phyloP scores from a whole-genome alignment of 2,113 vertebrate genomes.

The Verasper variegatus region DNA sequence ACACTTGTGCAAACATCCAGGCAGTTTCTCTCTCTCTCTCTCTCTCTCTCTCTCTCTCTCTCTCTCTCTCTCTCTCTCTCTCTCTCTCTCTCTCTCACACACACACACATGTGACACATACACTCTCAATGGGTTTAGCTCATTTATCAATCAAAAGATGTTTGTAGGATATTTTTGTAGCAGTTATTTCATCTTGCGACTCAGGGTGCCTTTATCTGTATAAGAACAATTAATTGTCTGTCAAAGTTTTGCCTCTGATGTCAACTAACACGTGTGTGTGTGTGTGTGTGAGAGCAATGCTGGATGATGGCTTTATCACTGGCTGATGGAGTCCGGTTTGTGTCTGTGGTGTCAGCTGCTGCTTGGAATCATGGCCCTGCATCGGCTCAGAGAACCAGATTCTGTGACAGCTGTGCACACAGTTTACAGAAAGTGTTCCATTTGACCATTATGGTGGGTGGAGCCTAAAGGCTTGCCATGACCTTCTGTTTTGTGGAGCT shows the following conservation, averaged over 20 bases:
- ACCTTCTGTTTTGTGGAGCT: not conserved
- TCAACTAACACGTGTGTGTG: too few species aligned
- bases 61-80: too few species aligned
- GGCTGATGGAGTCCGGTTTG: slow-evolving; percentile 36
- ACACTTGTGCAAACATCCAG: not conserved
- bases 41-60: too few species aligned
- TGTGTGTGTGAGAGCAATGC: not conserved
- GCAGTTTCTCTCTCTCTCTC: not conserved
- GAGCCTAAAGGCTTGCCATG: not conserved
- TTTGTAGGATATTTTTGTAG: slow-evolving; percentile 17
- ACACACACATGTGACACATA: not conserved
- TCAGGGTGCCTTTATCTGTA: slow-evolving; percentile 25
- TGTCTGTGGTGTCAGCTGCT: slow-evolving; percentile 33
- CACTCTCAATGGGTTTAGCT: slow-evolving; percentile 28
- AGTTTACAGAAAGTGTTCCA: slow-evolving; percentile 5
- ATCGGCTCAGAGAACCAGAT: slow-evolving; percentile 12
- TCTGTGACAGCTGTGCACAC: slow-evolving; percentile 7
- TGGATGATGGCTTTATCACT: slow-evolving; percentile 14
- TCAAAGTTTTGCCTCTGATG: slow-evolving; percentile 12
- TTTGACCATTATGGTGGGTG: slow-evolving; percentile 8
- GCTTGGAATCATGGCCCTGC: slow-evolving; percentile 11
- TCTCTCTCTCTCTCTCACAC: not conserved
- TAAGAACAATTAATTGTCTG: slow-evolving; percentile 15
- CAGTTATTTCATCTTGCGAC: slow-evolving; percentile 26
- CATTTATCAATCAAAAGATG: slow-evolving; percentile 14